These are phyloP conservation scores for Calameuta pallipes DNA, from an alignment of 2,888 invertebrate genomes.

Conservation along the genomic window DNA sequence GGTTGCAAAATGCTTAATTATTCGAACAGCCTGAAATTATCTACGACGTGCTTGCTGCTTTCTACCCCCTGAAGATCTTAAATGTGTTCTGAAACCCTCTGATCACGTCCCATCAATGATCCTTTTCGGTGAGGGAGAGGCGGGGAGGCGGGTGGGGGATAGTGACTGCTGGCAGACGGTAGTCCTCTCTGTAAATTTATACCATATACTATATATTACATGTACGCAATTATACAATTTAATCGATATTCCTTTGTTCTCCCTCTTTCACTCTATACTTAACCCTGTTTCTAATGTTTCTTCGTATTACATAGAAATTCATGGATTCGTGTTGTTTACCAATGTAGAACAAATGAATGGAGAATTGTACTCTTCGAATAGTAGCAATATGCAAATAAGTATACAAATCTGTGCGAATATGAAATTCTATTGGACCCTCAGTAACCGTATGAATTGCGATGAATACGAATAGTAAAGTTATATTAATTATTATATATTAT, in stretches of 20 bases:
- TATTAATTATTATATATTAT: too few species aligned
- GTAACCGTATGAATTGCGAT: too few species aligned
- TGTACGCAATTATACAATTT: background rate
- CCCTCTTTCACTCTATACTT: background rate
- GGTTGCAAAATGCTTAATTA: conserved; percentile 28
- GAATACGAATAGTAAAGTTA: too few species aligned
- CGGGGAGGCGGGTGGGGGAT: background rate
- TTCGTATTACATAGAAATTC: too few species aligned
- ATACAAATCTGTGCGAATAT: too few species aligned
- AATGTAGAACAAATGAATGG: too few species aligned
- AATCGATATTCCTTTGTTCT: background rate
- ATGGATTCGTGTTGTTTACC: background rate
- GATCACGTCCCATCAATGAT: background rate
- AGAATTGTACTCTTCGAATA: background rate
- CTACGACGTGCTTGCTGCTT: background rate
- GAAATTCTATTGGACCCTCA: too few species aligned
- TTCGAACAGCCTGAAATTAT: conserved; percentile 18
- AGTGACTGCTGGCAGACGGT: background rate
- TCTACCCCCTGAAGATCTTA: background rate
- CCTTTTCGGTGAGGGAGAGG: background rate
- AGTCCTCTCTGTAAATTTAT: too few species aligned
- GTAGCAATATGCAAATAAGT: background rate
- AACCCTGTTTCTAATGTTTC: background rate
- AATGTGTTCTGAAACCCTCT: background rate
- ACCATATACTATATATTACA: background rate